Base-by-base conservation (phyloP, 2,113 vertebrate species). In the Condylura cristata region DNA sequence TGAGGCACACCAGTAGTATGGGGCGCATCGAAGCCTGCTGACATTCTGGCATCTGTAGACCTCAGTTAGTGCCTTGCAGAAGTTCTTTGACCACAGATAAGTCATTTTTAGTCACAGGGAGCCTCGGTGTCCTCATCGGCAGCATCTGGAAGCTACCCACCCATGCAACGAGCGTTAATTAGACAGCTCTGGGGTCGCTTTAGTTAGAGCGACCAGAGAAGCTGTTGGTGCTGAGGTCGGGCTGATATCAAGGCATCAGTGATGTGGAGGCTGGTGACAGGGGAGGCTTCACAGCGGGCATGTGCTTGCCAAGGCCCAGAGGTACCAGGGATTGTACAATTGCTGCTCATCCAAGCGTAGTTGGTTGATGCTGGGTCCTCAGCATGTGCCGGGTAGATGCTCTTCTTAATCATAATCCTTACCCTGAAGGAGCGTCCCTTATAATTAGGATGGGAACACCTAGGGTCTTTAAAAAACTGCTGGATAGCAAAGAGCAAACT, bases 401-500 rank as follows among this genome's bases (percentile, higher is more conserved):
- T 61, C 80, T 85, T 87, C 78, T 68, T 61, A 86, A 61, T n/a
- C 32, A 34, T 61, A 44, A 56, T 39, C 17, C 39, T 13, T 70
- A 65, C 30, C 20, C 26, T 85, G 5, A 44, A 44, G 11, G 53
- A 58, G 4, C 5, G 82, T 63, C n/a, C 48, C 82, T 83, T 89
- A 3, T 71, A 61, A 56, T 30, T 34, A 60, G 58, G n/a, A 26
- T 60, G 10, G 22, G 37, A 70, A 34, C 18, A 58, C 68, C 17
- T 90, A 14, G n/a, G 87, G 37, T 81, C 56, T 86, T 94, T 63
- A 89, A 63, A 86, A 86, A 83, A 24, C 37, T 56, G 37, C 30
- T 51, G n/a, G 84, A 7, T 28, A 60, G 14, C 34, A 20, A 89
- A 68, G 46, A 22, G 18, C 9, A 37, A 68, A 37, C 17, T n/a